A percentile compares a stretch with the other conserved stretches of the same genome.
Evolutionary conservation across 1,140 invertebrate species (phyloP).

Genomic region (Eriocheir sinensis): DNA sequence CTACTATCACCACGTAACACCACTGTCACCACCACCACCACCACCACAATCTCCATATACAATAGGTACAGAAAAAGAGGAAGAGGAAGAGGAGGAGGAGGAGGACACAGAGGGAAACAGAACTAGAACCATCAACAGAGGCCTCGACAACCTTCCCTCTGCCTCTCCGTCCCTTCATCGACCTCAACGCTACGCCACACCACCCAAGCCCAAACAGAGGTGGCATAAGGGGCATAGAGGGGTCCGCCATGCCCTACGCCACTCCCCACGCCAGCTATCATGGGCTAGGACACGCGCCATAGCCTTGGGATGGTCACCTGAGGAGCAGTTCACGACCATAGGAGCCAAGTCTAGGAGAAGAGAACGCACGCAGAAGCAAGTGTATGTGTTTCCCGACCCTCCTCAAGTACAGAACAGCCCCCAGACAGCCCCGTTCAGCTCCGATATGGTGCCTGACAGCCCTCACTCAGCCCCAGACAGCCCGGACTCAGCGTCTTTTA

Average conservation of each 20-base stretch:
- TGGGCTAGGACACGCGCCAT: constrained; percentile 57
- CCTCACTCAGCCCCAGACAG: too few relatives aligned
- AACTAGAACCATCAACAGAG: too few relatives aligned
- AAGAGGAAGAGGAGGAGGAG: too few relatives aligned
- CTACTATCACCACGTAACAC: not conserved
- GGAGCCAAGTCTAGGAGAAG: constrained; percentile 50
- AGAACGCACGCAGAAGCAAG: constrained; percentile 16
- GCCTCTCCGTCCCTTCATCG: not conserved
- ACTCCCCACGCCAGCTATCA: constrained; percentile 57
- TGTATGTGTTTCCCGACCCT: constrained; percentile 64
- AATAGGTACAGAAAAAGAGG: too few relatives aligned
- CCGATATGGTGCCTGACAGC: not conserved
- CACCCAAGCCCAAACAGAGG: not conserved
- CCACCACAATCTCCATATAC: too few relatives aligned
- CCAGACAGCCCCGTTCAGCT: not conserved
- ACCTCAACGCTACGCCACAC: not conserved
- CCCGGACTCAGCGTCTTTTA: too few relatives aligned
- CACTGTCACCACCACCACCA: not conserved
- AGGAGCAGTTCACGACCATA: constrained; percentile 68
- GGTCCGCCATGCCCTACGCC: constrained; percentile 56
- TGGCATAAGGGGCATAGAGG: not conserved
- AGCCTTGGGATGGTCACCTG: constrained; percentile 51
- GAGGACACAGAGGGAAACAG: too few relatives aligned
- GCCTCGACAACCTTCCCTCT: too few relatives aligned
- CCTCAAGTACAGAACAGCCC: not conserved